Conservation (phyloP, 2,797 vertebrate genomes). For the Pangasius sanitwongsei region DNA sequence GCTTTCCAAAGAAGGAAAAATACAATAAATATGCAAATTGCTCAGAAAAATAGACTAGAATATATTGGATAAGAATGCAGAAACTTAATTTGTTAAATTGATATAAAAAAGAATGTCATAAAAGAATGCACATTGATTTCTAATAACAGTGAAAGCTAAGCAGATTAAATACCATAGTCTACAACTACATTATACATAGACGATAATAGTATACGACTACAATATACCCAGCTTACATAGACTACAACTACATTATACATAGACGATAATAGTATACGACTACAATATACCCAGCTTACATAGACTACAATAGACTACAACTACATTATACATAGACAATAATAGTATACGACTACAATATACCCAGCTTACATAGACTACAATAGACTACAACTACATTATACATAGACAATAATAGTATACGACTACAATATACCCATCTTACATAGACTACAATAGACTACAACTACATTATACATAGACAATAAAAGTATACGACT, state of each 20-base stretch:
- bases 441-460: too few relatives aligned
- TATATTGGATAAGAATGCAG: background rate
- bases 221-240: background rate
- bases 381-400: background rate
- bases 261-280: background rate
- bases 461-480: background rate
- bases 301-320: background rate
- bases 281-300: background rate
- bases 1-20: background rate
- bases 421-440: too few relatives aligned
- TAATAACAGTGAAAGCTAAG: background rate
- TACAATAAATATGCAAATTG: background rate
- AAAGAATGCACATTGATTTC: too few relatives aligned
- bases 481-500: background rate
- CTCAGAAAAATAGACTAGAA: background rate
- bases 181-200: background rate
- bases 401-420: background rate
- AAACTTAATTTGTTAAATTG: background rate
- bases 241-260: background rate
- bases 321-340: background rate
- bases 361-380: background rate
- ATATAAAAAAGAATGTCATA: too few relatives aligned
- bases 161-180: background rate
- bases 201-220: too few relatives aligned
- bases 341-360: background rate